Base-by-base conservation (phyloP, 2,888 invertebrate species). In the Camptogramma bilineatum region DNA sequence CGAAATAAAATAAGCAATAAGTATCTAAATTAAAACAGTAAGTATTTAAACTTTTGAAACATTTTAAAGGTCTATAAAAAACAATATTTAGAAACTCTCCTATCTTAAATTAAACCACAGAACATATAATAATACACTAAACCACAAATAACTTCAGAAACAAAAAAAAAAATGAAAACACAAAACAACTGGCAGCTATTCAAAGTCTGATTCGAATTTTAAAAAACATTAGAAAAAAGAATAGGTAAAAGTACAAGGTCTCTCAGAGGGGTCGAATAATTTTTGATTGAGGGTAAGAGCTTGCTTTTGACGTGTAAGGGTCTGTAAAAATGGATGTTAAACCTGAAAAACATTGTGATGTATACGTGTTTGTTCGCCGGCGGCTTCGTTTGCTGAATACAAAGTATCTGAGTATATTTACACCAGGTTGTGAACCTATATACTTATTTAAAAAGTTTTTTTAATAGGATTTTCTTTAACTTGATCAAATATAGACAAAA, bases 251-350 rank as follows among this genome's bases (percentile, higher is more conserved):
- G 44, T 44, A 44, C 44, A 44, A 44, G 44, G 44, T 17, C 44
- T 17, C 44, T 44, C 44, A 39, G 44, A 44, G 52, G 52, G 54
- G 59, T 46, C 51, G 51, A 59, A 59, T 28, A 46, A 59, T 61
- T 68, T 39, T 68, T 67, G 70, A 70, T 68, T 67, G 67, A 64
- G 70, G 65, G 57, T 60, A 63, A 62, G 56, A 52, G 54, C 52
- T 56, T 70, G 70, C 65, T 61, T 64, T 60, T 72, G 70, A 70
- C 70, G 64, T 62, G 65, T 63, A 63, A 66, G 65, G 64, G 61
- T 69, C 62, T 50, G 69, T 47, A 58, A 65, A 71, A 67, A 64
- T 58, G 56, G 63, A 56, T 54, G 67, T 65, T 56, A 50, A 62
- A 69, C 63, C 70, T 66, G 55, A 34, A 47, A 57, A 52, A 55